A percentile compares a stretch with the other conserved stretches of the same genome.
These are phyloP conservation scores for Atethmia centrago DNA, from an alignment of 2,888 invertebrate species.

Conservation along the genomic window DNA sequence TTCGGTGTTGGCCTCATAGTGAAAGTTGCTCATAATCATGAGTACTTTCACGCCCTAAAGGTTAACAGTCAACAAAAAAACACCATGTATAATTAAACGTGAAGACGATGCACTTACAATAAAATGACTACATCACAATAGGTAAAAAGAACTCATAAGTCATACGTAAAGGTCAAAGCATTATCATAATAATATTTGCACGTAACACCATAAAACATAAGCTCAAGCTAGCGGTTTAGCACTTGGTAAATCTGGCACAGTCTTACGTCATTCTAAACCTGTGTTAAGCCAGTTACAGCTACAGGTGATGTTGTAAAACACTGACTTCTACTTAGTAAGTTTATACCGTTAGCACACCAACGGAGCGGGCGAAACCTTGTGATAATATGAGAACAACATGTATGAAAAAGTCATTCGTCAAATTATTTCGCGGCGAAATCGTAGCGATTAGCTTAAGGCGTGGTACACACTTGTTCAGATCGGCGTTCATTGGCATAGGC, in stretches of 20 bases:
- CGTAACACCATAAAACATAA: neutral
- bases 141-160: neutral
- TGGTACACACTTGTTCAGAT: neutral
- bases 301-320: constrained; percentile 49
- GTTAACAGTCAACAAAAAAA: no score
- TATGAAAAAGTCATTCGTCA: neutral
- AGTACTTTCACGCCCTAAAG: no score
- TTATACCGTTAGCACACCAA: constrained; percentile 17
- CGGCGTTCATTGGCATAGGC: neutral
- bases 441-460: neutral
- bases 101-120: no score
- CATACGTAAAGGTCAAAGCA: neutral
- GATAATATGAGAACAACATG: neutral
- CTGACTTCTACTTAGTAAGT: constrained; percentile 20
- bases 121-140: no score
- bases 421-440: neutral
- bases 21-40: no score
- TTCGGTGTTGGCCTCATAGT: no score
- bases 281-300: constrained; percentile 37
- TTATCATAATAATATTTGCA: constrained; percentile 35
- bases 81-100: no score
- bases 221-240: constrained; percentile 19
- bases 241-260: constrained; percentile 37
- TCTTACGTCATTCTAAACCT: constrained; percentile 37
- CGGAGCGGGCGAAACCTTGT: neutral